Percentiles rank a stretch among this genome's conserved stretches.
Conservation (phyloP, 2,113 vertebrate genomes). For the Eonycteris spelaea region DNA sequence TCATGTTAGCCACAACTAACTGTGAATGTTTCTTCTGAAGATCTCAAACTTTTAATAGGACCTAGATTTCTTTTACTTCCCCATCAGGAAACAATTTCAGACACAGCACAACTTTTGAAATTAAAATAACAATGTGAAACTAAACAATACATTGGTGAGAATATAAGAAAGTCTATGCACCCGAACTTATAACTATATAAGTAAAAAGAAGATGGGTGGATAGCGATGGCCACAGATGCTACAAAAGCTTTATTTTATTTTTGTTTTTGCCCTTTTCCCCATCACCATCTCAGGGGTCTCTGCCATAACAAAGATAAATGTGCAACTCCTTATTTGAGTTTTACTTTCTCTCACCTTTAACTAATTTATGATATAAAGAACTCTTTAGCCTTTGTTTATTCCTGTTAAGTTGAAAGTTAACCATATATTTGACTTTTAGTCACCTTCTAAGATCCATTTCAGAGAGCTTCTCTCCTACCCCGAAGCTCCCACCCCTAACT, state of each 20-base stretch:
- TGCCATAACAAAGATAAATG: not conserved
- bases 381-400: not conserved
- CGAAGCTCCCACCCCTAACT: rapidly evolving
- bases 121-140: not conserved
- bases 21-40: not conserved
- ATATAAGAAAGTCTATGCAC: not conserved
- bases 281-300: not conserved
- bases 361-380: not conserved
- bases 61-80: not conserved
- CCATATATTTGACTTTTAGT: not conserved
- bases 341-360: not conserved
- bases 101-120: not conserved
- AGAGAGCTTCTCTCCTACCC: not conserved
- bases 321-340: not conserved
- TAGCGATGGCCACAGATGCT: no score
- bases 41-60: not conserved
- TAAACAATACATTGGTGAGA: not conserved
- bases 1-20: not conserved
- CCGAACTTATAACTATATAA: not conserved
- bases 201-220: not conserved
- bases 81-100: not conserved
- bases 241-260: not conserved
- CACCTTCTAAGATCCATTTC: not conserved
- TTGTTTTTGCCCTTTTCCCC: not conserved
- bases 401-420: not conserved